These are phyloP conservation scores for Habroteleia sp. DNA, from an alignment of 2,888 invertebrate species.

Conservation along the genomic window DNA sequence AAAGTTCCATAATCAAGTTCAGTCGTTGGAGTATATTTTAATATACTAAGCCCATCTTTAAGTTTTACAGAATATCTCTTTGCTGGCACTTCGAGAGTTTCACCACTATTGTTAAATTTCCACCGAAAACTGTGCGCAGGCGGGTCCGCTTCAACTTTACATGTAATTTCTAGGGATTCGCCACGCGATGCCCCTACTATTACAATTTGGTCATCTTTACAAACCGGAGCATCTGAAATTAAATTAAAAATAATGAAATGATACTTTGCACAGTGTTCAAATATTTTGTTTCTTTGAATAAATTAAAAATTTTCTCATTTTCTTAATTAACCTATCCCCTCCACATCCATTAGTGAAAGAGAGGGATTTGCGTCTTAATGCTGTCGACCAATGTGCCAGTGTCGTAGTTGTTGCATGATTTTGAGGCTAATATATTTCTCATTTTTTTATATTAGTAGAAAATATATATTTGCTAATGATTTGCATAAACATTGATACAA, in stretches of 20 bases:
- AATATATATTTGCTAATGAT: no score
- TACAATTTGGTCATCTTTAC: conserved; percentile 88
- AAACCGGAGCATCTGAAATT: conserved; percentile 89
- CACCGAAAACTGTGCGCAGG: conserved; percentile 94
- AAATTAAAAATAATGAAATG: neutral
- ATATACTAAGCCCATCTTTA: conserved; percentile 85
- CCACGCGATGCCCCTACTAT: conserved; percentile 94
- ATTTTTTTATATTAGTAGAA: no score
- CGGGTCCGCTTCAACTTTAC: conserved; percentile 95
- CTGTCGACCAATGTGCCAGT: no score
- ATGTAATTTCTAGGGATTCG: conserved; percentile 92
- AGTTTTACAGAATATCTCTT: conserved; percentile 87
- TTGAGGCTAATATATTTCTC: no score
- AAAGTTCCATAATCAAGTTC: conserved; percentile 93
- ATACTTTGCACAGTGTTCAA: no score
- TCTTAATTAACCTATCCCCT: no score
- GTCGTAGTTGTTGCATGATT: no score
- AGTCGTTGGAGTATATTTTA: conserved; percentile 83
- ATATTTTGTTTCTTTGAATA: no score
- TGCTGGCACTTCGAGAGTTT: conserved; percentile 91
- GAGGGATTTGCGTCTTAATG: no score
- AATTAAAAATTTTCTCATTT: neutral
- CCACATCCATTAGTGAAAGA: no score
- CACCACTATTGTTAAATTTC: conserved; percentile 97
- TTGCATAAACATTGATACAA: no score